Evolutionary conservation across 37 sponge, comb jelly and placozoan species (phyloP).

Genomic region (Cliona cf. orientalis): DNA sequence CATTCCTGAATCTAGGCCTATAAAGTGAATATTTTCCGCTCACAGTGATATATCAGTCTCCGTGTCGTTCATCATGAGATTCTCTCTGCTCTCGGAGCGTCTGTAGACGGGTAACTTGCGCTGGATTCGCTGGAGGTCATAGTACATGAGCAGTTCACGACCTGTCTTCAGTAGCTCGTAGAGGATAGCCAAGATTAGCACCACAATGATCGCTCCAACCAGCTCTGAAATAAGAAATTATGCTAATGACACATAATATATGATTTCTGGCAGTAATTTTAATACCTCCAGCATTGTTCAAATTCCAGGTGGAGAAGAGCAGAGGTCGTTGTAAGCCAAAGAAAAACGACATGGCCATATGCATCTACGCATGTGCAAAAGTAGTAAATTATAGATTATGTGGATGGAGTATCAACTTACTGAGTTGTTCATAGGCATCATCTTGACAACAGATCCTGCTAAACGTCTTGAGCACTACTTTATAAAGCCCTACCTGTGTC

Average conservation of each 20-base stretch:
- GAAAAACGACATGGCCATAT: conserved; percentile 10
- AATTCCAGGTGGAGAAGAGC: conserved; percentile 8
- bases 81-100: not conserved
- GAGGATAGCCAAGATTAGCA: conserved; percentile 50
- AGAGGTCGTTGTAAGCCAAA: not conserved
- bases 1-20: no score
- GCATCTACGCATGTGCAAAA: no score
- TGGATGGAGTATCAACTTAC: no score
- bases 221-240: conserved; percentile 23
- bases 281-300: conserved; percentile 15
- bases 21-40: no score
- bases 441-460: no score
- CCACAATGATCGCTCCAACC: conserved; percentile 52
- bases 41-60: no score
- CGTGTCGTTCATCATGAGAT: no score
- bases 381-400: no score
- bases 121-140: not conserved
- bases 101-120: not conserved
- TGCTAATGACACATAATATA: not conserved
- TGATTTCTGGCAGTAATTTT: not conserved
- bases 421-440: no score
- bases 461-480: no score
- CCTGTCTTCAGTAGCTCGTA: conserved; percentile 69
- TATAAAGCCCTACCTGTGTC: no score
- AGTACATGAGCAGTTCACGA: conserved; percentile 43